phyloP scores from a whole-genome alignment of 2,888 invertebrate genomes.

The Eristalinus sepulchralis region DNA sequence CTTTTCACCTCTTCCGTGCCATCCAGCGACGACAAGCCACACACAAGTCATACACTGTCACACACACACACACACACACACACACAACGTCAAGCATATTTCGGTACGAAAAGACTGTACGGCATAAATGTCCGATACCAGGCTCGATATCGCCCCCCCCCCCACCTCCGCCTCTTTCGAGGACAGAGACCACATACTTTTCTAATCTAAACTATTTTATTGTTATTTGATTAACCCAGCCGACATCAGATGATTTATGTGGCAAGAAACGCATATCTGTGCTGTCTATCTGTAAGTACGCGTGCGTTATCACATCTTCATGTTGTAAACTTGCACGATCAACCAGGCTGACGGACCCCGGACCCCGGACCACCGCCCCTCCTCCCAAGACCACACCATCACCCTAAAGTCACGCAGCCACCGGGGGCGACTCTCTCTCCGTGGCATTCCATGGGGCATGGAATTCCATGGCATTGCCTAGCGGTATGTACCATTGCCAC shows the following conservation, averaged over 20 bases:
- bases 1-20: not conserved
- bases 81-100: not conserved
- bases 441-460: conserved; percentile 58
- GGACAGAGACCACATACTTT: conserved; percentile 59
- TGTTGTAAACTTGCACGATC: conserved; percentile 64
- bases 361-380: not conserved
- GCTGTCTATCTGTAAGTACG: conserved; percentile 58
- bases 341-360: not conserved
- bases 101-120: not conserved
- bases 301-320: conserved; percentile 63
- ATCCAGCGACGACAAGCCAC: not conserved
- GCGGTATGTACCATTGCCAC: conserved; percentile 70
- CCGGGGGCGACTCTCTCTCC: conserved; percentile 18
- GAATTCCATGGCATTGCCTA: conserved; percentile 66
- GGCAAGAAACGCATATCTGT: conserved; percentile 56
- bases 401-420: not conserved
- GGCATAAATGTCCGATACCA: conserved; percentile 35
- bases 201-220: conserved; percentile 70
- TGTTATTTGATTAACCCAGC: conserved; percentile 69
- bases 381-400: too few species aligned
- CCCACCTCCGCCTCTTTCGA: too few species aligned
- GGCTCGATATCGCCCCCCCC: conserved; percentile 11
- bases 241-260: conserved; percentile 68
- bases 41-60: too few species aligned
- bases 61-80: not conserved